Evolutionary conservation across 2,888 invertebrate genomes (phyloP), one percentile per base, ranked within the genome.

Genomic region (Protophormia terraenovae): DNA sequence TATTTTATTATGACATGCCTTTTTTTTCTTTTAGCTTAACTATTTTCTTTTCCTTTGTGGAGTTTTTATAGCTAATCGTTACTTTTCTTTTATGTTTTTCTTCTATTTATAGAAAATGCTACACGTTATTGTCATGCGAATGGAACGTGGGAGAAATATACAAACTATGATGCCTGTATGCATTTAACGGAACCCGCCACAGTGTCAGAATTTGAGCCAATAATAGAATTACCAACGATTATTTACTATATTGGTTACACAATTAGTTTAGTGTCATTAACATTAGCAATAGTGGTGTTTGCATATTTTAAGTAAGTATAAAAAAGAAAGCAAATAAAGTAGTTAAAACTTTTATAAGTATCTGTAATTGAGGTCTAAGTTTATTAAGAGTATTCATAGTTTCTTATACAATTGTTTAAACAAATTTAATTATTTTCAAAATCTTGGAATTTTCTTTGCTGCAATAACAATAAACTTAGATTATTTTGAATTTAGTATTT

Each of bases 211-310:
- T 94, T 94, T 62, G 94, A 94, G 87, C 92, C 93, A 47, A 93
- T 93, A 87, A 93, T 94, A 64, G 96, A 96, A 90, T 94, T 96
- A 87, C 95, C 96, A 83, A 95, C 96, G 78, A 95, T 95, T 88
- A 95, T 97, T 88, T 98, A 97, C 93, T 95, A 96, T 90, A 94
- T 95, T 87, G 98, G 98, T 38, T 98, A 98, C 93, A 95, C 96
- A 78, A 93, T 97, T 88, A 97, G 97, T 88, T 94, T 98, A 72
- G 94, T 97, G 67, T 96, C 96, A 12, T 94, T 98, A 77, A 94
- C 96, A 62, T 93, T 97, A 80, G 98, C 98, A 29, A 95, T 98
- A 88, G 95, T 95, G 92, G 97, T 98, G 88, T 98, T 98, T 93
- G 93, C 97, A 85, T 97, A 97, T 92, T 98, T 97, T 94, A 87